Base-by-base conservation (phyloP, 1,140 invertebrate species). In the Oryzaephilus surinamensis region DNA sequence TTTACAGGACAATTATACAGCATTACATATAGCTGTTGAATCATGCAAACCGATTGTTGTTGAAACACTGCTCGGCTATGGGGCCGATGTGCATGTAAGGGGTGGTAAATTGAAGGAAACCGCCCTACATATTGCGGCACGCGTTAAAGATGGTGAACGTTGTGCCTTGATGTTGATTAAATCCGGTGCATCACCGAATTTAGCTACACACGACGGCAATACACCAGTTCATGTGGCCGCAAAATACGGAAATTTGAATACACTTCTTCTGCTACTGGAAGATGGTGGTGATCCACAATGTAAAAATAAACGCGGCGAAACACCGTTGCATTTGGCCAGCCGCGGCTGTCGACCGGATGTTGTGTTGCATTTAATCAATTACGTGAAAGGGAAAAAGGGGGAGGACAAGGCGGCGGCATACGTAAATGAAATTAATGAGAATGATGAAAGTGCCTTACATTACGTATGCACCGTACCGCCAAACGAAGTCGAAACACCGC, bases 21-120 rank as follows among this genome's bases (percentile, higher is more conserved):
- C 96, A n/a, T 69, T 99, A 0, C 96, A 99, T 57, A 89, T 98
- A 50, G 95, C 94, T n/a, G 94, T 98, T 2, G 88, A 97, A 64
- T 88, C 85, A 21, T 86, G 87, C 38, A 95, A 97, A 60, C 91
- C 94, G 6, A 77, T 84, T 15, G 93, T 97, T 4, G 95, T 99
- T 10, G 95, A 99, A 68, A 94, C 91, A 1, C 66, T 99, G 15
- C 67, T 99, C 2, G 96, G 96, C 4, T 94, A 86, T 60, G 95
- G 96, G 17, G 95, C 96, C 3, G 85, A 96, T 61, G 92, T 99
- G 3, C 91, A 98, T 64, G 81, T 97, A 2, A 78, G 90, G 62
- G 95, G 80, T 64, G 87, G 88, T 1, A 80, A 81, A 52, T 67
- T 84, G 39, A 73, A 81, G 13, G 92, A 97, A 65, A 97, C 94